Base-by-base conservation (phyloP, 92 coral and sea anemone species). In the Epizoanthus illoricatus region DNA sequence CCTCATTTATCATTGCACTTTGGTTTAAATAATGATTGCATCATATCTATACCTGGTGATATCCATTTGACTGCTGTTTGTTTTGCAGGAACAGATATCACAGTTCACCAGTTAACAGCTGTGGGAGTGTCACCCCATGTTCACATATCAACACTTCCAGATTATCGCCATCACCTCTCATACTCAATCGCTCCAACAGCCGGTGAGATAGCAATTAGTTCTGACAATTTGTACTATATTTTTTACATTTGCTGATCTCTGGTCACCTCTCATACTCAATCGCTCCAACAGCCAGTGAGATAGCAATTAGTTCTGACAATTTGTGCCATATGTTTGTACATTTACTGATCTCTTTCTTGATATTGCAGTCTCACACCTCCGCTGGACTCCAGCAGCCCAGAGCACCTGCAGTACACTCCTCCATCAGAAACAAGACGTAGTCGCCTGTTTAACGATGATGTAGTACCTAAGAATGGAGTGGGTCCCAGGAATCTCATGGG, bases 401-500 rank as follows among this genome's bases (percentile, higher is more conserved):
- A 88, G 21, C 93, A 87, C 18, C 75, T 86, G 41, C 89, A 90
- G 78, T 93, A 95, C 86, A 93, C 98, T 2, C 98, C 98, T 56
- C 95, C 98, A 54, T 92, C 95, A 12, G 97, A 89, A 52, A 86
- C 92, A 16, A 80, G 85, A 42, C 79, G 93, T 71, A 93, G 89
- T 20, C 94, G 75, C 19, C 67, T 90, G 40, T 93, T 93, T 88
- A 92, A 87, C 17, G 94, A 91, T 67, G 97, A 91, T 75, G 75
- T 91, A 33, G 47, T 88, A 64, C 70, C 88, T 16, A 95, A 85
- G 84, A 88, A 76, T 49, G 90, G 85, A 28, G 94, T 91, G 68
- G 98, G 97, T n/a, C 98, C 98, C 1, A 92, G 91, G 74, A 95
- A 95, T 76, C 89, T 95, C 7, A 78, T 93, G 6, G 98, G 90